Evolutionary conservation across 2,797 vertebrate genomes (phyloP).

Genomic region (Bradypus variegatus): DNA sequence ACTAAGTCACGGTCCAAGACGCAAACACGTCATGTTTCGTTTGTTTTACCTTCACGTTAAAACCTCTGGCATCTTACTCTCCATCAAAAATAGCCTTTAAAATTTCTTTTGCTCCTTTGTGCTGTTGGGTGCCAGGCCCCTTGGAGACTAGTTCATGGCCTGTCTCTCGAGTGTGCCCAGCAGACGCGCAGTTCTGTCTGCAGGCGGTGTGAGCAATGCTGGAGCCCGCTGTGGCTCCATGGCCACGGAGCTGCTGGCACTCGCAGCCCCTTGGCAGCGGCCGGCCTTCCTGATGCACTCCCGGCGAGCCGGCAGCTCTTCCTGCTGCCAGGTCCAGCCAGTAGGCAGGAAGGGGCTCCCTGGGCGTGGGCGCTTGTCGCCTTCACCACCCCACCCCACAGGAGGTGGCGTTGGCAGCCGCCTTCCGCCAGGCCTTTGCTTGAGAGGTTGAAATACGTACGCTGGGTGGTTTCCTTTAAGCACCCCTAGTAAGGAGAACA

Average conservation of each 20-base stretch:
- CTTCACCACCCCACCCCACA: background rate
- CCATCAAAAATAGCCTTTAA: background rate
- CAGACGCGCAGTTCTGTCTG: background rate
- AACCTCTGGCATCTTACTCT: background rate
- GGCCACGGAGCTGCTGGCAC: background rate
- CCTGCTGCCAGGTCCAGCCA: too few relatives aligned
- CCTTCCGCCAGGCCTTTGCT: background rate
- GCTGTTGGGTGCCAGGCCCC: background rate
- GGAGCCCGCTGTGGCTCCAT: background rate
- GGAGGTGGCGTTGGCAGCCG: background rate
- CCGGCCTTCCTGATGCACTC: too few relatives aligned
- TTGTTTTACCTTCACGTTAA: background rate
- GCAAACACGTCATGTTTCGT: background rate
- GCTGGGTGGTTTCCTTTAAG: too few relatives aligned
- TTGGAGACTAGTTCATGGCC: background rate
- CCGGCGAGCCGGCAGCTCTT: background rate
- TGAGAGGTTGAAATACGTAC: rapidly evolving
- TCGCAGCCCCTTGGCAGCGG: rapidly evolving
- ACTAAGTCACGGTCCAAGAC: background rate
- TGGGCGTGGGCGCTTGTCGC: too few relatives aligned
- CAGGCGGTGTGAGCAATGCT: background rate
- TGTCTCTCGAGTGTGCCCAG: background rate
- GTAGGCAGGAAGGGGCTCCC: background rate
- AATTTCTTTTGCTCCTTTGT: background rate
- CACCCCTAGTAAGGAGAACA: rapidly evolving